phyloP scores from a whole-genome alignment of 2,888 invertebrate species.

The Digitonthophagus gazella region DNA sequence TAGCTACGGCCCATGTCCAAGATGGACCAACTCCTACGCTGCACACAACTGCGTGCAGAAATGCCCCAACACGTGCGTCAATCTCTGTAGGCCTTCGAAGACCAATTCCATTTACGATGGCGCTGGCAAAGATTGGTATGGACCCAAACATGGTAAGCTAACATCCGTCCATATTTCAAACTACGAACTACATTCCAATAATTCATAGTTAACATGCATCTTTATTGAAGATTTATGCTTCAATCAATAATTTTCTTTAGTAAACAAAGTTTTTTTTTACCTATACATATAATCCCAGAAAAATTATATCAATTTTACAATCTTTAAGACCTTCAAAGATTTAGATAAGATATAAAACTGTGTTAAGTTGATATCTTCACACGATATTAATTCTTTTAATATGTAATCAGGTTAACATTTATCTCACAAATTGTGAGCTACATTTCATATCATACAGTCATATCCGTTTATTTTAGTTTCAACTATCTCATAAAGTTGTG shows the following conservation, averaged over 20 bases:
- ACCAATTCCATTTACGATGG: slow-evolving; percentile 21
- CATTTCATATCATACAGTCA: too few relatives aligned
- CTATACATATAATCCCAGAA: neutral
- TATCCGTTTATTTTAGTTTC: too few relatives aligned
- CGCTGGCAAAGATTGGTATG: slow-evolving; percentile 30
- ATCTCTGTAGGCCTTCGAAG: slow-evolving; percentile 23
- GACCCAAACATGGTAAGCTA: slow-evolving; percentile 33
- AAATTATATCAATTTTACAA: too few relatives aligned
- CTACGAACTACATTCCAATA: neutral
- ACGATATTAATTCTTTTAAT: too few relatives aligned
- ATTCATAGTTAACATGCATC: too few relatives aligned
- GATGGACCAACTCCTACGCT: slow-evolving; percentile 26
- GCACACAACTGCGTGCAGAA: slow-evolving; percentile 22
- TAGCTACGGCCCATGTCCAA: slow-evolving; percentile 20
- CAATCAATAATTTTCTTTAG: neutral
- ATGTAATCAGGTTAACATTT: too few relatives aligned
- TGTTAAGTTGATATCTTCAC: too few relatives aligned
- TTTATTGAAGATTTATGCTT: neutral
- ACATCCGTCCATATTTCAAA: neutral
- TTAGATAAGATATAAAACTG: too few relatives aligned
- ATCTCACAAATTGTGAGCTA: too few relatives aligned
- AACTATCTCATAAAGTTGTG: too few relatives aligned
- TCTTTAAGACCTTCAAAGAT: too few relatives aligned
- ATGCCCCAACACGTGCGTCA: slow-evolving; percentile 17
- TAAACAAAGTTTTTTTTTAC: neutral